A percentile compares a stretch with the other conserved stretches of the same genome.
phyloP scores from a whole-genome alignment of 2,113 vertebrate genomes.

The Chinchilla lanigera region DNA sequence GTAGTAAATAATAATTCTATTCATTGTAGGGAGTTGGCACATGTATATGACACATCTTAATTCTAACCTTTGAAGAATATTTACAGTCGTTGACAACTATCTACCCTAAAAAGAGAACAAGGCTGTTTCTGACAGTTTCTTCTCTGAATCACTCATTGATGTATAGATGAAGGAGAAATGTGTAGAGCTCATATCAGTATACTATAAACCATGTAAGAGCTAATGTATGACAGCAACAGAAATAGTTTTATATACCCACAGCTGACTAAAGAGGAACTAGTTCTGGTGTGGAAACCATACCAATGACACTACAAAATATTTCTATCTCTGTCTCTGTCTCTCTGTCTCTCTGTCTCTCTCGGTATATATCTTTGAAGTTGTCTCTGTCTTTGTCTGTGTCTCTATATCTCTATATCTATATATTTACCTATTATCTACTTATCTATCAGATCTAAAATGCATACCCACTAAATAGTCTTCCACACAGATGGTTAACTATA shows the following conservation, averaged over 20 bases:
- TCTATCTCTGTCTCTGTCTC: not conserved
- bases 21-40: not conserved
- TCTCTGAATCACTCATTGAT: not conserved
- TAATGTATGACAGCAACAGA: not conserved
- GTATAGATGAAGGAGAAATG: not conserved
- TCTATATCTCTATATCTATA: not conserved
- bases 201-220: not conserved
- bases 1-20: not conserved
- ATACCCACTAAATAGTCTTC: not conserved
- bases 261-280: not conserved
- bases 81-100: not conserved
- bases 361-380: not conserved
- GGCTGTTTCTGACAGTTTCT: not conserved
- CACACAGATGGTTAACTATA: not conserved
- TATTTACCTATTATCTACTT: not conserved
- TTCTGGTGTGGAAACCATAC: not conserved
- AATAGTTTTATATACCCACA: not conserved
- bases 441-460: not conserved
- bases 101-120: not conserved
- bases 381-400: not conserved
- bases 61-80: not conserved
- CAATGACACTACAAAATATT: not conserved
- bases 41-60: not conserved
- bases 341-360: not conserved
- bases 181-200: not conserved